phyloP scores from a whole-genome alignment of 2,797 vertebrate genomes.

The Labroides dimidiatus region DNA sequence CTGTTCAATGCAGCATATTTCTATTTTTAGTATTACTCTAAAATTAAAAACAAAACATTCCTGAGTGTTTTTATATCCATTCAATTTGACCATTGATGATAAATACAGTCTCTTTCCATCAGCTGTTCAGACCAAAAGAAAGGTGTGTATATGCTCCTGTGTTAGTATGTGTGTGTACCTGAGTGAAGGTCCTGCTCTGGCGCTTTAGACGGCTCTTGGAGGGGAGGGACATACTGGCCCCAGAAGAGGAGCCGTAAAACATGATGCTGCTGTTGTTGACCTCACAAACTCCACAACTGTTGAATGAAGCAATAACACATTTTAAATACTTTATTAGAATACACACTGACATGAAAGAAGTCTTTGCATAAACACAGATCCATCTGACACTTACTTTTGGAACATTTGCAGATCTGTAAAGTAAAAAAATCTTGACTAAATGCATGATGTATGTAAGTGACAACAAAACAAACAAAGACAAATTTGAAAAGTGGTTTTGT shows the following conservation, averaged over 20 bases:
- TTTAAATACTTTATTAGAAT: neutral
- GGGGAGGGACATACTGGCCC: slow-evolving; percentile 92
- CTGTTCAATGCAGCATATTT: no score
- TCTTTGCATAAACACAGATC: slow-evolving; percentile 8
- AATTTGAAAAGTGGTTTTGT: neutral
- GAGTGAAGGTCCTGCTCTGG: slow-evolving; percentile 92
- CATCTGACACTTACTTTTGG: slow-evolving; percentile 28
- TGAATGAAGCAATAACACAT: slow-evolving; percentile 19
- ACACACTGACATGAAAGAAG: neutral
- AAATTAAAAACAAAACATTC: no score
- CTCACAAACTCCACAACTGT: slow-evolving; percentile 55
- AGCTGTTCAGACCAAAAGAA: no score
- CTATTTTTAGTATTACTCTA: no score
- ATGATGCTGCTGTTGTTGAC: slow-evolving; percentile 75
- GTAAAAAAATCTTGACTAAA: slow-evolving; percentile 37
- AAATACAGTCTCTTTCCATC: no score
- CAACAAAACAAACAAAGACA: slow-evolving; percentile 11
- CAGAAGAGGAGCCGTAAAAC: slow-evolving; percentile 94
- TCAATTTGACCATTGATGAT: no score
- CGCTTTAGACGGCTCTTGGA: slow-evolving; percentile 93
- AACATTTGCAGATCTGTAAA: slow-evolving; percentile 41
- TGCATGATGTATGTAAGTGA: neutral
- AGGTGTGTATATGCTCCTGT: neutral
- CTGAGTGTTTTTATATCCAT: no score
- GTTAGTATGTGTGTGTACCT: slow-evolving; percentile 64